A percentile compares a stretch with the other conserved stretches of the same genome.
phyloP scores from a whole-genome alignment of 2,113 vertebrate species.

The Anthoscopus minutus region DNA sequence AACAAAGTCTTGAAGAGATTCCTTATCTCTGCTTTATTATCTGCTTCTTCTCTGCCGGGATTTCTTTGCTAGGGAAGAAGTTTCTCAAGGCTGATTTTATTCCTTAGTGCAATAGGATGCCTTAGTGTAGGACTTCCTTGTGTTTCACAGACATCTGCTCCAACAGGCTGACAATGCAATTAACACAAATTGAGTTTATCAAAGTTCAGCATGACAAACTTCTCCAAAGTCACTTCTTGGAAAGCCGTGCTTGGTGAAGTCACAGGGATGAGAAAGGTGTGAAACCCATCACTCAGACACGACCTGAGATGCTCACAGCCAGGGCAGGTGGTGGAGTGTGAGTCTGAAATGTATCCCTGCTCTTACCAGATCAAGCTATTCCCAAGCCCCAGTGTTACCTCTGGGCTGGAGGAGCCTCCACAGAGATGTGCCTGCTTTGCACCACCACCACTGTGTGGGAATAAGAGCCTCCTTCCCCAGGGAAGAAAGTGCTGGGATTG shows the following conservation, averaged over 20 bases:
- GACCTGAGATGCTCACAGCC: background rate
- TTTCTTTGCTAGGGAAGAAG: background rate
- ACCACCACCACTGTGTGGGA: background rate
- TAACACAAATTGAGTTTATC: background rate
- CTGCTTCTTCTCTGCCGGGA: background rate
- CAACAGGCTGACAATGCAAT: background rate
- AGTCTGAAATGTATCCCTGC: fast-evolving
- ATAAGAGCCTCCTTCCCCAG: background rate
- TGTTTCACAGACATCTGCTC: background rate
- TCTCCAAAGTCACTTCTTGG: background rate
- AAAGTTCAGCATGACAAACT: background rate
- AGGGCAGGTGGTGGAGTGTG: background rate
- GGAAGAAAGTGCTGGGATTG: background rate
- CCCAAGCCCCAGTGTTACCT: background rate
- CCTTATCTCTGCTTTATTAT: background rate
- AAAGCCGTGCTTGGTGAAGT: background rate
- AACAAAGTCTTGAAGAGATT: background rate
- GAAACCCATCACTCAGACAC: background rate
- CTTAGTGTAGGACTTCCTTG: background rate
- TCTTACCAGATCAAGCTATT: background rate
- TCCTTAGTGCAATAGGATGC: background rate
- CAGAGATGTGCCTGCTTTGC: background rate
- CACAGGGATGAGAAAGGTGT: background rate
- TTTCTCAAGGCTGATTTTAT: background rate
- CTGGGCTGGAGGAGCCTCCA: background rate